Evolutionary conservation across 1,140 invertebrate genomes (phyloP).

Genomic region (Eriocheir sinensis): DNA sequence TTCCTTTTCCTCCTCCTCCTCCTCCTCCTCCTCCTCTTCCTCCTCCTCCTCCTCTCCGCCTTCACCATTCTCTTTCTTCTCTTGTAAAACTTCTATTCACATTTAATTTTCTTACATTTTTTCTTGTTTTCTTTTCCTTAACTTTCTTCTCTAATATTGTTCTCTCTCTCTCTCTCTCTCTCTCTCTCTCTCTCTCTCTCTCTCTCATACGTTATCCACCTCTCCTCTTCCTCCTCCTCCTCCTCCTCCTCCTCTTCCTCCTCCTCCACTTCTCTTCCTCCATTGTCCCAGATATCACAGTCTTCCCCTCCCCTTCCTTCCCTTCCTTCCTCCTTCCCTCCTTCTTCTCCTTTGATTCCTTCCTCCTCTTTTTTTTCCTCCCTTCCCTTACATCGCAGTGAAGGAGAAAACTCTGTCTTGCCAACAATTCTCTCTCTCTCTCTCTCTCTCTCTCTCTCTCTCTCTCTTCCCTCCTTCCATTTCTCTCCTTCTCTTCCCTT

Average conservation of each 20-base stretch:
- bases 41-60: too few relatives aligned
- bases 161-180: not conserved
- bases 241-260: not conserved
- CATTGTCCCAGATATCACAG: too few relatives aligned
- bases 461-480: not conserved
- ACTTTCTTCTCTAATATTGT: not conserved
- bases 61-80: not conserved
- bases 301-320: not conserved
- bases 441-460: not conserved
- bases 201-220: not conserved
- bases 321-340: not conserved
- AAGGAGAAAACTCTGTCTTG: slow-evolving; percentile 1
- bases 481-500: not conserved
- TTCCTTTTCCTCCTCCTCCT: too few relatives aligned
- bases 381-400: not conserved
- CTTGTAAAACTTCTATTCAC: too few relatives aligned
- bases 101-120: too few relatives aligned
- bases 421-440: not conserved
- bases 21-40: too few relatives aligned
- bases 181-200: not conserved
- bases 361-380: too few relatives aligned
- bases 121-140: slow-evolving; percentile 6
- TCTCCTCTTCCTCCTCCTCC: not conserved
- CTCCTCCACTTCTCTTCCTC: not conserved
- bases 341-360: not conserved